Percentiles rank a stretch among this genome's conserved stretches.
Evolutionary conservation across 35 echinoderm and acorn worm genomes (phyloP).

Genomic region (Lytechinus pictus): DNA sequence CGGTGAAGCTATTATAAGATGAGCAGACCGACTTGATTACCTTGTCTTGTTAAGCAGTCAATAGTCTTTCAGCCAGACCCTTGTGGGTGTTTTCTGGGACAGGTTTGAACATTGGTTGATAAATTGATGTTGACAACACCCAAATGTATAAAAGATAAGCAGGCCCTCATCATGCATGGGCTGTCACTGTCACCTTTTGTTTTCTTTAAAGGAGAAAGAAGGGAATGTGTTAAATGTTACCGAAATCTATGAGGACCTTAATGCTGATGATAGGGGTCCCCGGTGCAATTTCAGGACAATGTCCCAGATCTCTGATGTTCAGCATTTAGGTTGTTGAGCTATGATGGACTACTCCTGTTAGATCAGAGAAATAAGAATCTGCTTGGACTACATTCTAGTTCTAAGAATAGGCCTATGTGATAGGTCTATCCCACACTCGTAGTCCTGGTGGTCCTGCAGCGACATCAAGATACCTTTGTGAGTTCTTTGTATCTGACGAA

Average conservation of each 20-base stretch:
- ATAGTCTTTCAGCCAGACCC: neutral
- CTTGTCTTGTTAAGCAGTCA: constrained; percentile 3
- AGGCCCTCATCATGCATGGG: neutral
- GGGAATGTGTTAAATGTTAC: neutral
- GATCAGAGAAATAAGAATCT: no score
- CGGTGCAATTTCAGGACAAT: neutral
- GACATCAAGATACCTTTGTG: neutral
- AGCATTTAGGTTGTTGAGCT: no score
- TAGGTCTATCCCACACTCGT: neutral
- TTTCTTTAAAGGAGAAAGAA: neutral
- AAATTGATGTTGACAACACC: neutral
- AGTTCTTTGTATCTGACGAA: neutral
- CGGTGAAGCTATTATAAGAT: neutral
- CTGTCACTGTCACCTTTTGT: neutral
- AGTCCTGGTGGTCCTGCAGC: neutral
- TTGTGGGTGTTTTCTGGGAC: neutral
- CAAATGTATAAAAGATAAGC: neutral
- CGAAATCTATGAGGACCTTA: neutral
- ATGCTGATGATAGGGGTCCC: neutral
- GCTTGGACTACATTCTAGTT: neutral
- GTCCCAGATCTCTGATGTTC: no score
- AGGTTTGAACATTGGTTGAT: neutral
- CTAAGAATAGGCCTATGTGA: neutral
- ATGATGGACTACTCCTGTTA: no score
- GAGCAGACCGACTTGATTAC: neutral